These are phyloP conservation scores for Epinephelus coioides DNA, from an alignment of 2,797 vertebrate species.

Conservation along the genomic window DNA sequence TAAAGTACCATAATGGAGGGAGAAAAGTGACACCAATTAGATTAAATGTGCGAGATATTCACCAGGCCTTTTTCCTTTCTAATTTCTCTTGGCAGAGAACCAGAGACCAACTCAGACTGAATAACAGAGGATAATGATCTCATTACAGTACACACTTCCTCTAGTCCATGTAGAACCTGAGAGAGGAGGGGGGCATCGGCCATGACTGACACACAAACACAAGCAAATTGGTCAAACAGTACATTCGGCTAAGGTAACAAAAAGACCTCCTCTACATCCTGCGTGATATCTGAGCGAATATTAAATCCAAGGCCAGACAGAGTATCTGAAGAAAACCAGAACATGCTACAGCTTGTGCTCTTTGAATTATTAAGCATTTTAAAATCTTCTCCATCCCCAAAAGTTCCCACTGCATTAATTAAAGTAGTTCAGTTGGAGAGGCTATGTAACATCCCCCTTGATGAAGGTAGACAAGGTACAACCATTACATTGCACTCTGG, in stretches of 20 bases:
- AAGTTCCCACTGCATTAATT: slow-evolving; percentile 77
- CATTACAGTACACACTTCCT: slow-evolving; percentile 78
- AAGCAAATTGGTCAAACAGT: slow-evolving; percentile 42
- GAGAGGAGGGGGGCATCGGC: slow-evolving; percentile 35
- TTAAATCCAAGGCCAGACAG: slow-evolving; percentile 80
- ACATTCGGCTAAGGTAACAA: slow-evolving; percentile 67
- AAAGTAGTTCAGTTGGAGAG: slow-evolving; percentile 58
- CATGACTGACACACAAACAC: slow-evolving; percentile 54
- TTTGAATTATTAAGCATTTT: slow-evolving; percentile 88
- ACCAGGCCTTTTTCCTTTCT: slow-evolving; percentile 67
- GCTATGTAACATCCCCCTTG: slow-evolving; percentile 62
- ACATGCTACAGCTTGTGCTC: slow-evolving; percentile 82
- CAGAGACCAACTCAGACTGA: slow-evolving; percentile 71
- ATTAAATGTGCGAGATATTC: slow-evolving; percentile 84
- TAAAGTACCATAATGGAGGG: slow-evolving; percentile 81
- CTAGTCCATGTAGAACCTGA: slow-evolving; percentile 51
- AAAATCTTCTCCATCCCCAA: slow-evolving; percentile 77
- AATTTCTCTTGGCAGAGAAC: slow-evolving; percentile 81
- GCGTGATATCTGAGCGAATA: slow-evolving; percentile 76
- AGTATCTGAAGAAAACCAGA: slow-evolving; percentile 75
- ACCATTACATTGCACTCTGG: slow-evolving; percentile 57
- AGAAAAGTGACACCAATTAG: slow-evolving; percentile 85
- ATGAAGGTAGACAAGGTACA: slow-evolving; percentile 70
- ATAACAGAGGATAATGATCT: slow-evolving; percentile 85
- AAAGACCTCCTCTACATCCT: slow-evolving; percentile 15